phyloP scores from a whole-genome alignment of 1,140 invertebrate species.

The Sipha flava region DNA sequence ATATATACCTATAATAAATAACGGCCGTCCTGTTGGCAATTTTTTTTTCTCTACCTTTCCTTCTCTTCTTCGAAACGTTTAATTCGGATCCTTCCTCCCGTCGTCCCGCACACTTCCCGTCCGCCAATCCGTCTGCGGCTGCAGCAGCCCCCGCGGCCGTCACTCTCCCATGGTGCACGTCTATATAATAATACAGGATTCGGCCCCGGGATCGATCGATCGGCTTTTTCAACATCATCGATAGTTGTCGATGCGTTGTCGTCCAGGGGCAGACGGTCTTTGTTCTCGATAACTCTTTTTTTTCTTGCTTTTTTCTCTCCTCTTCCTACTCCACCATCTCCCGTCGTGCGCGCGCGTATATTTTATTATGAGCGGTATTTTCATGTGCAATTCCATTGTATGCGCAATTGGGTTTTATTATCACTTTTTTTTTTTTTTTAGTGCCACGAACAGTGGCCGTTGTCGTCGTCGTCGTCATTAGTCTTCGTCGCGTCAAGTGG shows the following conservation, averaged over 20 bases:
- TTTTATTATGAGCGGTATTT: constrained; percentile 24
- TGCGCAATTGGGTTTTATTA: constrained; percentile 27
- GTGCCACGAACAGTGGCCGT: not conserved
- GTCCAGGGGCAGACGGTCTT: constrained; percentile 22
- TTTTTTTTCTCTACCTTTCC: not conserved
- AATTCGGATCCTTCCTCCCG: constrained; percentile 11
- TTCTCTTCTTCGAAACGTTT: constrained; percentile 30
- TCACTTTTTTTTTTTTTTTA: not conserved
- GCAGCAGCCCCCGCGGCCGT: not conserved
- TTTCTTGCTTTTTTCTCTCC: not conserved
- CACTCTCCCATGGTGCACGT: not conserved
- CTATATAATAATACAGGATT: not conserved
- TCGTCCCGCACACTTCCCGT: not conserved
- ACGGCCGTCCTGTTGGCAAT: not conserved
- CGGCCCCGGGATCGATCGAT: constrained; percentile 20
- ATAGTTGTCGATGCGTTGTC: not conserved
- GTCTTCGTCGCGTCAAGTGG: not conserved
- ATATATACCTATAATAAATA: constrained; percentile 16
- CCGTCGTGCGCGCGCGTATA: not conserved
- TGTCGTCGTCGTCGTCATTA: constrained; percentile 11
- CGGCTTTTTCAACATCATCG: constrained; percentile 23
- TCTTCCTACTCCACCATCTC: not conserved
- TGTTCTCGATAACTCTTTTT: constrained; percentile 13
- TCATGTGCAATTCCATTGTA: constrained; percentile 25
- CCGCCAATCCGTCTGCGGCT: not conserved